Base-by-base conservation (phyloP, 2,888 invertebrate genomes). In the Mechanitis mazaeus region DNA sequence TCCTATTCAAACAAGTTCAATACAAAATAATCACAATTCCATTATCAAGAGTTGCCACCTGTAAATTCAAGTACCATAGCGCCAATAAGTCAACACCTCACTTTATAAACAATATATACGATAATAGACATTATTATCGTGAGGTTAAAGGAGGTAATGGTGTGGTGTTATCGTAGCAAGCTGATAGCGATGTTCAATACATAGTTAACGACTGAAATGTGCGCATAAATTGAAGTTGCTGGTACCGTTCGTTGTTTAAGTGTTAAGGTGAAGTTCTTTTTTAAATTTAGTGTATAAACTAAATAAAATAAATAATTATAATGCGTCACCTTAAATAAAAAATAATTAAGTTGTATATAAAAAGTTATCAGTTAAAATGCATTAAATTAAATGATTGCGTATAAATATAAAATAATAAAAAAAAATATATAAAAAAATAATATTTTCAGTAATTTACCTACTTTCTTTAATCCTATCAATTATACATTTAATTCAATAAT, bases 81-180 rank as follows among this genome's bases (percentile, higher is more conserved):
- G 9, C 50, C 31, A 31, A 50, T 31, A 50, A 28, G 50, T 50
- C 31, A 50, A 50, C 31, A 50, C 31, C 7, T 31, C 7, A 50
- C 31, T 50, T 31, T 31, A 11, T 31, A 31, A 3, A 28, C 3
- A 11, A 11, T 3, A 2, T 31, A 50, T 3, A 59, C 71, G 70
- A 73, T 77, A 75, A 75, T 75, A 75, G 74, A 78, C 35, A 53
- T 55, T 59, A 59, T 59, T 11, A 33, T 2, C 28, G 12, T 12
- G 12, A 3, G 3, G 5, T 55, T 47, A 59, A 12, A 45, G 55
- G 5, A 11, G 55, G 50, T 42, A 12, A 11, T 58, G 50, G 53
- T 11, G 2, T 20, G 60, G 6, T 56, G 45, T 33, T 38, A 50
- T 35, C 33, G 55, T 35, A 55, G 47, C 45, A 55, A 9, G 42